phyloP scores from a whole-genome alignment of 2,113 vertebrate species.

The Anhinga anhinga region DNA sequence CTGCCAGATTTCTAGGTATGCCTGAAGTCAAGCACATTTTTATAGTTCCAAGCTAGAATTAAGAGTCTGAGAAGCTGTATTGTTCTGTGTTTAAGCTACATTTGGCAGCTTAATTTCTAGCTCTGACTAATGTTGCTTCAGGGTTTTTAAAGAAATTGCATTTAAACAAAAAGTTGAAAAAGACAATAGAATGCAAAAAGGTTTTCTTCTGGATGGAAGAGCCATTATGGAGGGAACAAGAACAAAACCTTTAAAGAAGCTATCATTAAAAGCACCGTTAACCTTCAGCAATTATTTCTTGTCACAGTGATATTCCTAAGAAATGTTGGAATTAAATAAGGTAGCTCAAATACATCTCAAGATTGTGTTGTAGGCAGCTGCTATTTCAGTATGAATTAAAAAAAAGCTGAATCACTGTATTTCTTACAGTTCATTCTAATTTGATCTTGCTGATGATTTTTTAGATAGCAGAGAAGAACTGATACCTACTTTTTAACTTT shows the following conservation, averaged over 20 bases:
- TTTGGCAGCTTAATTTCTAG: not conserved
- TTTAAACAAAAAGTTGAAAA: not conserved
- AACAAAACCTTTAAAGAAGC: not conserved
- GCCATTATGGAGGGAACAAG: not conserved
- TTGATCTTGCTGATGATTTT: not conserved
- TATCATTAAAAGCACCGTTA: not conserved
- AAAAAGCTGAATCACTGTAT: not conserved
- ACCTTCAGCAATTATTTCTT: not conserved
- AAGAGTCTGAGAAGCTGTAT: not conserved
- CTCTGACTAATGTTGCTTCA: not conserved
- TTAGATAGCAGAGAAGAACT: not conserved
- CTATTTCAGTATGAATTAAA: not conserved
- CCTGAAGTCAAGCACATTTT: not conserved
- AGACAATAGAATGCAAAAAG: not conserved
- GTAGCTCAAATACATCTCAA: not conserved
- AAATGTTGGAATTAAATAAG: not conserved
- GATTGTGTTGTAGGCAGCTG: not conserved
- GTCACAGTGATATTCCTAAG: not conserved
- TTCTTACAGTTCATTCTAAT: not conserved
- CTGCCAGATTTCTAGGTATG: not conserved
- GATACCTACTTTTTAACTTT: not conserved
- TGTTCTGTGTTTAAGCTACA: not conserved
- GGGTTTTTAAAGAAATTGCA: not conserved
- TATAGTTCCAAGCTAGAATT: not conserved
- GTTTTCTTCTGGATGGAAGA: not conserved